Percentiles rank a stretch among this genome's conserved stretches.
Conservation (phyloP, 2,888 invertebrate species). For the Drepanosiphum platanoidis region DNA sequence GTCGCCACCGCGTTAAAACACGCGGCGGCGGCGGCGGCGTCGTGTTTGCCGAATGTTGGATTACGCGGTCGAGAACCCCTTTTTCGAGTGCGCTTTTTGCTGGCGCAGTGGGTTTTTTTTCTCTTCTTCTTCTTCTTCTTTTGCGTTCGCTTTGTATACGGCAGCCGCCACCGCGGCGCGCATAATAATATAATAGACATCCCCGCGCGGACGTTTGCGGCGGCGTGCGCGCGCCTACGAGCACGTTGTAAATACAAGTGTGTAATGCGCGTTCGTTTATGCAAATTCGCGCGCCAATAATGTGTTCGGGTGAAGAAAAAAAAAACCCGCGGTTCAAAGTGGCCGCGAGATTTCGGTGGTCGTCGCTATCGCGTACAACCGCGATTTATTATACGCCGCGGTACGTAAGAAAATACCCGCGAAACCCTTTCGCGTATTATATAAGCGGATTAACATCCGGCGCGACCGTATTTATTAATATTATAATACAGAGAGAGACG, state of each 20-base stretch:
- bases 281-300: constrained; percentile 21
- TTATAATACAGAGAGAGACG: constrained; percentile 22
- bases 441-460: constrained; percentile 48
- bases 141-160: neutral
- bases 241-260: neutral
- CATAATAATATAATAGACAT: constrained; percentile 24
- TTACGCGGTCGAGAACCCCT: constrained; percentile 38
- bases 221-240: too few relatives aligned
- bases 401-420: constrained; percentile 22
- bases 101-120: constrained; percentile 29
- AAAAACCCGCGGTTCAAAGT: neutral
- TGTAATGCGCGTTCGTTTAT: neutral
- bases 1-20: constrained; percentile 40
- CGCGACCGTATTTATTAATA: constrained; percentile 39
- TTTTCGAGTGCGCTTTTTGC: constrained; percentile 53
- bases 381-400: neutral
- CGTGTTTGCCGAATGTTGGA: constrained; percentile 47
- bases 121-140: neutral
- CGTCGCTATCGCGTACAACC: neutral
- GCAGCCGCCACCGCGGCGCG: neutral
- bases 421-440: neutral
- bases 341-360: neutral
- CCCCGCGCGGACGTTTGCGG: too few relatives aligned
- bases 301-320: too few relatives aligned
- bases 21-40: neutral